These are phyloP conservation scores for Sipunculus nudus DNA, from an alignment of 2,888 invertebrate genomes.

Conservation along the genomic window DNA sequence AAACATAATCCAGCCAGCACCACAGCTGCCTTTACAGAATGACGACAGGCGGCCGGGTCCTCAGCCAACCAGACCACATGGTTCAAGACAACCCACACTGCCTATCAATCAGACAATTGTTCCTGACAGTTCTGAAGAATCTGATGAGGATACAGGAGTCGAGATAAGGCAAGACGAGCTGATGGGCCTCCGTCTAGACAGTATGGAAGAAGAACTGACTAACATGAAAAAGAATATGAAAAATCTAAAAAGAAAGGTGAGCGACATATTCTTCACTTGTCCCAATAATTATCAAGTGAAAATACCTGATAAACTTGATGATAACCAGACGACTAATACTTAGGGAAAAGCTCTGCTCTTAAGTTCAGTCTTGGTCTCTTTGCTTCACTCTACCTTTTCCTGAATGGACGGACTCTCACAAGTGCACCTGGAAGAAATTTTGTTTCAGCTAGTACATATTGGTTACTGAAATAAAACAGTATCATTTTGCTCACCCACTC, in stretches of 20 bases:
- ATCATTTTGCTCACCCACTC: too few species aligned
- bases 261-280: neutral
- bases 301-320: too few species aligned
- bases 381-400: too few species aligned
- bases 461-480: too few species aligned
- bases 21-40: constrained; percentile 31
- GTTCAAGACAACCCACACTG: neutral
- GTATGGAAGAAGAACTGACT: constrained; percentile 70
- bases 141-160: too few species aligned
- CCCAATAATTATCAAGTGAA: too few species aligned
- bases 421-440: too few species aligned
- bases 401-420: too few species aligned
- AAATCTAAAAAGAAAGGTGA: constrained; percentile 69
- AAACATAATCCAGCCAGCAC: constrained; percentile 47
- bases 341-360: too few species aligned
- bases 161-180: constrained; percentile 24
- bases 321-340: too few species aligned
- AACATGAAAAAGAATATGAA: constrained; percentile 70
- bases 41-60: neutral
- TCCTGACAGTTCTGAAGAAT: neutral
- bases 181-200: constrained; percentile 61
- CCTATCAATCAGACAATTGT: neutral
- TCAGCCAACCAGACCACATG: neutral
- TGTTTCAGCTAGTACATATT: too few species aligned
- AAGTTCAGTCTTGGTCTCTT: too few species aligned